These are phyloP conservation scores for Dicycla oo DNA, from an alignment of 2,888 invertebrate genomes.

Conservation along the genomic window DNA sequence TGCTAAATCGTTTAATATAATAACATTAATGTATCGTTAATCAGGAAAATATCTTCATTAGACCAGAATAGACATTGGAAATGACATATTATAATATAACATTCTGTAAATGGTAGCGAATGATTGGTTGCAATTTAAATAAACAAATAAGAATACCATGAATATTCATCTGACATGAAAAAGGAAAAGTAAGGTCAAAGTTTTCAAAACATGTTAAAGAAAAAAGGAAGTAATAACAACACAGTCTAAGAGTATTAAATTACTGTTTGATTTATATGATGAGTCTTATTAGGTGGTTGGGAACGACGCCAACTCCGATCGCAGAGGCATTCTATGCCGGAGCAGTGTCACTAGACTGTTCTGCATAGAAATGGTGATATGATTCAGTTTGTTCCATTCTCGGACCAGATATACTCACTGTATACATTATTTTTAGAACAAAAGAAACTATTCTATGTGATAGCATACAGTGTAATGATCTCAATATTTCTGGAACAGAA, in stretches of 20 bases:
- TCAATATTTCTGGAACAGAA: background rate
- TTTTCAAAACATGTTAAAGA: conserved; percentile 38
- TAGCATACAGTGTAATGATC: conserved; percentile 7
- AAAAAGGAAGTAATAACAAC: conserved; percentile 40
- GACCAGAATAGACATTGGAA: conserved; percentile 17
- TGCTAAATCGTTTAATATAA: conserved; percentile 45
- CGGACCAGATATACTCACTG: conserved; percentile 19
- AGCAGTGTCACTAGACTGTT: conserved; percentile 64
- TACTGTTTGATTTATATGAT: conserved; percentile 51
- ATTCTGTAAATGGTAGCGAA: conserved; percentile 28
- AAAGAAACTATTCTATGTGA: conserved; percentile 20
- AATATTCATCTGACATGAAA: conserved; percentile 45
- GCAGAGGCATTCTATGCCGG: conserved; percentile 66
- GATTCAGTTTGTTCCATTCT: conserved; percentile 51
- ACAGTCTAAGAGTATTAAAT: conserved; percentile 49
- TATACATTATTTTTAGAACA: conserved; percentile 40
- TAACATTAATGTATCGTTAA: conserved; percentile 58
- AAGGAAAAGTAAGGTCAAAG: conserved; percentile 46
- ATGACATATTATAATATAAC: conserved; percentile 38
- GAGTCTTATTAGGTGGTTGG: conserved; percentile 62
- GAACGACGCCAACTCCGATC: conserved; percentile 71
- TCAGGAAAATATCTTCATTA: conserved; percentile 49
- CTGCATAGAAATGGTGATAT: conserved; percentile 70
- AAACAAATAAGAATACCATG: conserved; percentile 37
- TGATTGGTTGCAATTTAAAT: conserved; percentile 27